Conservation (phyloP, 2,888 invertebrate genomes). For the Calliopum simillimum region DNA sequence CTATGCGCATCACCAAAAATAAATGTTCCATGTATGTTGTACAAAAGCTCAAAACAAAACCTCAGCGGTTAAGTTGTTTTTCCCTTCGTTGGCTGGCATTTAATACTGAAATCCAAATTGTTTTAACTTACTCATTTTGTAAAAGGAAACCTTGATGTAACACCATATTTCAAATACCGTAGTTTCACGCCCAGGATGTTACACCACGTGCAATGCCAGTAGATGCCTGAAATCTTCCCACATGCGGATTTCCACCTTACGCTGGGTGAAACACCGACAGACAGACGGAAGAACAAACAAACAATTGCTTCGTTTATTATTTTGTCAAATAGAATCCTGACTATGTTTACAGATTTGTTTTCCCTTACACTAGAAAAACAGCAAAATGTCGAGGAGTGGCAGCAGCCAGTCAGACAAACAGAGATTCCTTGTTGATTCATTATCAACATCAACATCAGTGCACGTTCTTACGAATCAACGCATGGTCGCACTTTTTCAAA, state of each 20-base stretch:
- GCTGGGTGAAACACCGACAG: not conserved
- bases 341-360: conserved; percentile 24
- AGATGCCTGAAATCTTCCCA: too few species aligned
- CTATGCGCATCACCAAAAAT: too few species aligned
- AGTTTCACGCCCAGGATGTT: too few species aligned
- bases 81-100: too few species aligned
- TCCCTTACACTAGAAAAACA: not conserved
- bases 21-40: too few species aligned
- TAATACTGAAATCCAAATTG: too few species aligned
- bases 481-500: not conserved
- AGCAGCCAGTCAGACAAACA: not conserved
- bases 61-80: too few species aligned
- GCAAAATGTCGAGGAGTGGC: conserved; percentile 14
- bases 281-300: not conserved
- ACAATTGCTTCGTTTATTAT: conserved; percentile 13
- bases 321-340: conserved; percentile 14
- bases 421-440: conserved; percentile 13
- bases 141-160: too few species aligned
- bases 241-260: not conserved
- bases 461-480: not conserved
- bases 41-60: too few species aligned
- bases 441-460: not conserved
- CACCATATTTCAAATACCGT: too few species aligned
- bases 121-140: too few species aligned
- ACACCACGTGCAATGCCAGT: not conserved